These are phyloP conservation scores for Lerista edwardsae DNA, from an alignment of 2,797 vertebrate genomes.

Conservation along the genomic window DNA sequence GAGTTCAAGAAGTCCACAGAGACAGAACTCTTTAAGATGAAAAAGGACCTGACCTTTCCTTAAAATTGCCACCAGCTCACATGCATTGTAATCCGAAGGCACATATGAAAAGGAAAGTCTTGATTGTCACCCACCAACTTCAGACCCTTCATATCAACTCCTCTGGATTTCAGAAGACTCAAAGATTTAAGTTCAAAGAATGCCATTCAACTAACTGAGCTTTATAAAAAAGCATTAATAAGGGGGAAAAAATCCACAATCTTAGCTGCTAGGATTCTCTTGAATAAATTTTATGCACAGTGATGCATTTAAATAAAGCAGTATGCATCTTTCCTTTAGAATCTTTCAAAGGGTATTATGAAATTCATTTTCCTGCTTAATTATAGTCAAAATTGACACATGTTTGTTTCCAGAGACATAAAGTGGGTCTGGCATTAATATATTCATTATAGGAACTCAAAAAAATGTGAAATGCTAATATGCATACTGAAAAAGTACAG, in stretches of 20 bases:
- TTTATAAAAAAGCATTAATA: conserved; percentile 22
- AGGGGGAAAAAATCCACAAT: neutral
- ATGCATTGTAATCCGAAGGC: neutral
- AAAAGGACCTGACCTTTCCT: conserved; percentile 30
- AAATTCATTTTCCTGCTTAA: conserved; percentile 13
- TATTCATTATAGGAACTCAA: conserved; percentile 8
- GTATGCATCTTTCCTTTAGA: neutral
- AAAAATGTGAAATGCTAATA: neutral
- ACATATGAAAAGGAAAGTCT: neutral
- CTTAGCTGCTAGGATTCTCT: conserved; percentile 1
- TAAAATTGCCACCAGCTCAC: neutral
- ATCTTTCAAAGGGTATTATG: neutral
- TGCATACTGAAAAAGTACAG: neutral
- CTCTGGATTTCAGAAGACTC: neutral
- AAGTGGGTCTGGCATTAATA: neutral
- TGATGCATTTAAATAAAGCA: neutral
- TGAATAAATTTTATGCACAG: conserved; percentile 11
- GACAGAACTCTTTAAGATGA: neutral
- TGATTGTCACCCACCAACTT: neutral
- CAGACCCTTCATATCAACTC: neutral
- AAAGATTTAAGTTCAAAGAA: conserved; percentile 37
- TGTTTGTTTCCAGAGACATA: neutral
- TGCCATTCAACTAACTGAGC: neutral
- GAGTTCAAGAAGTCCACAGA: neutral
- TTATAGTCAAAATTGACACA: neutral